Evolutionary conservation across 1,140 invertebrate species (phyloP), one percentile per base, ranked within the genome.

Genomic region (Grapholita molesta): DNA sequence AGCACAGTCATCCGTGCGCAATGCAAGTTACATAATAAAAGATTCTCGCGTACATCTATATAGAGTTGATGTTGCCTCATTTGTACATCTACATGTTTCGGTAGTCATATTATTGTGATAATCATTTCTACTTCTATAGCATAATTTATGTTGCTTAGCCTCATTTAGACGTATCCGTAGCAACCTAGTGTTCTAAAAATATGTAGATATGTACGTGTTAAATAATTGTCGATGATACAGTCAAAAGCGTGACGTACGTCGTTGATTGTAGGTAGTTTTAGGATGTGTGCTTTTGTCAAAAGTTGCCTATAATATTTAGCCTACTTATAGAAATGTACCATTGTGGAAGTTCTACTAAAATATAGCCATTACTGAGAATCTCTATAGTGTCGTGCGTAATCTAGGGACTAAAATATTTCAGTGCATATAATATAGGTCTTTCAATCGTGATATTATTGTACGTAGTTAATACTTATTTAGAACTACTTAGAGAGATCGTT

Each of bases 61-160:
- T 25, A 57, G 38, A 83, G 74, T 85, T 67, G 70, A 67, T 72
- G 77, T 86, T 85, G 75, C 78, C 72, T 80, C 83, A 86, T 85
- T 77, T 79, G 76, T 73, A 79, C 53, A 57, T 82, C 73, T 82
- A 75, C 72, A 70, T 80, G 74, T 78, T 83, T 76, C 70, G 69
- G 77, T 89, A 89, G 84, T 82, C 78, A 86, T 15, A 42, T 53
- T 88, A 86, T 84, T 89, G 86, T 90, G 85, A 86, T 35, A 90
- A 88, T 86, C 76, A 80, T 75, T 84, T 78, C 78, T 79, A n/a
- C 82, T 81, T 77, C 71, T 68, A 72, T 74, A 75, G 71, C 79
- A 75, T 69, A 67, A 74, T 81, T 68, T 68, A 70, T 77, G 80
- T 84, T 70, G 74, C 78, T 78, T 69, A 70, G 52, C n/a, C 38